These are phyloP conservation scores for Catamblyrhynchus diadema DNA, from an alignment of 2,797 vertebrate species.

Conservation along the genomic window DNA sequence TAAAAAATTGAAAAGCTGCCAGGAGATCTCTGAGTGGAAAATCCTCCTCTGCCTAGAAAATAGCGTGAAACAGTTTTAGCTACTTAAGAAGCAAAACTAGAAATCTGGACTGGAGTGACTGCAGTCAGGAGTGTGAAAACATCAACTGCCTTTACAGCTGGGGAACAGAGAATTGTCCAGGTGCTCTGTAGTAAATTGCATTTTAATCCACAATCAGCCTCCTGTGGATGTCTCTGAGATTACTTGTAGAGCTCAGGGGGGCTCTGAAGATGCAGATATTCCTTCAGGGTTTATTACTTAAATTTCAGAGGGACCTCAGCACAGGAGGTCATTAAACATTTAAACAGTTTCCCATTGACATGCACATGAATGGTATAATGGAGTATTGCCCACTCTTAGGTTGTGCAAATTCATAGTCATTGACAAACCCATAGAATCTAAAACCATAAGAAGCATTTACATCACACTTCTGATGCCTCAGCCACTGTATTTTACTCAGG, in stretches of 20 bases:
- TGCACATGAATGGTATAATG: not conserved
- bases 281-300: not conserved
- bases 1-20: not conserved
- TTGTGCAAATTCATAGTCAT: not conserved
- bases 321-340: not conserved
- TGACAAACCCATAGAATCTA: not conserved
- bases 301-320: not conserved
- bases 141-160: not conserved
- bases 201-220: not conserved
- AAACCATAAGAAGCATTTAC: not conserved
- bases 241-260: not conserved
- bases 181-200: not conserved
- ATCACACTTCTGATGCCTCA: not conserved
- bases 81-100: not conserved
- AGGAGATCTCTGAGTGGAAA: not conserved
- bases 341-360: not conserved
- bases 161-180: not conserved
- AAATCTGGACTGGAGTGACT: not conserved
- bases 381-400: not conserved
- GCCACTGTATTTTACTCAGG: not conserved
- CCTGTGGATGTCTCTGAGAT: not conserved
- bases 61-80: not conserved
- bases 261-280: not conserved
- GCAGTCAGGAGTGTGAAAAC: not conserved
- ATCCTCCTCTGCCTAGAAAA: not conserved